Conservation (phyloP, 1,140 invertebrate genomes). For the Zaprionus africanus region DNA sequence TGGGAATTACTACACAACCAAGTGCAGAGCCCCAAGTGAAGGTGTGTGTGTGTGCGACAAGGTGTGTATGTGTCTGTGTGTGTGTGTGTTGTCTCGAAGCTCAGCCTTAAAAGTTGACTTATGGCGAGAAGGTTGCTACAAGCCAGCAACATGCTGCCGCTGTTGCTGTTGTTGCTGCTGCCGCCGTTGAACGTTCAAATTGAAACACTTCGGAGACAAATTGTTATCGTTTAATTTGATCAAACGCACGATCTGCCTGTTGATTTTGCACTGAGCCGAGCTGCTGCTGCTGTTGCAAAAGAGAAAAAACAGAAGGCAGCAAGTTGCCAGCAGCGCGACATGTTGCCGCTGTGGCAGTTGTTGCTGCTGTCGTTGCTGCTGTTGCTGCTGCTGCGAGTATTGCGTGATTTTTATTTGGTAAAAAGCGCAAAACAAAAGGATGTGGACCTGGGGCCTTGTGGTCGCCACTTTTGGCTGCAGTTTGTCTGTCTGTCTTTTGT, state of each 20-base stretch:
- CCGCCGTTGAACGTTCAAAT: constrained; percentile 65
- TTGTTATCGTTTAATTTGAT: constrained; percentile 84
- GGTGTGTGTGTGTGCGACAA: constrained; percentile 13
- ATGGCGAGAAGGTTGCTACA: constrained; percentile 63
- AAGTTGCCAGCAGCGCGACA: constrained; percentile 57
- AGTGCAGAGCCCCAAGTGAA: constrained; percentile 60
- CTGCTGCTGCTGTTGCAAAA: constrained; percentile 2
- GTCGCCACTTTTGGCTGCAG: constrained; percentile 38
- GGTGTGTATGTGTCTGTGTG: constrained; percentile 15
- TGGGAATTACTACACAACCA: constrained; percentile 74
- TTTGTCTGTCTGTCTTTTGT: constrained; percentile 2
- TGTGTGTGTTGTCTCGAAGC: constrained; percentile 34
- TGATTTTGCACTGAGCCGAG: constrained; percentile 60
- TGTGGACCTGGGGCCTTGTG: constrained; percentile 54
- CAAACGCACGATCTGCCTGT: constrained; percentile 82
- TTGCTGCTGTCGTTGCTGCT: constrained; percentile 27
- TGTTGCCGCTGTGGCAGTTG: constrained; percentile 40
- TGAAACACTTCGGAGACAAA: constrained; percentile 84
- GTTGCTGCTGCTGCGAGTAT: constrained; percentile 51
- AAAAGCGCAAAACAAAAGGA: constrained; percentile 64
- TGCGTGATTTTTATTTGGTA: constrained; percentile 79
- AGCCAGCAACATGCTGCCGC: constrained; percentile 68
- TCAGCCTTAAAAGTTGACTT: constrained; percentile 72
- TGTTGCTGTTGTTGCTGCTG: constrained; percentile 28
- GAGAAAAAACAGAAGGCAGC: not conserved